A percentile compares a stretch with the other conserved stretches of the same genome.
Evolutionary conservation across 2,113 vertebrate species (phyloP).

Genomic region (Dipodomys spectabilis): DNA sequence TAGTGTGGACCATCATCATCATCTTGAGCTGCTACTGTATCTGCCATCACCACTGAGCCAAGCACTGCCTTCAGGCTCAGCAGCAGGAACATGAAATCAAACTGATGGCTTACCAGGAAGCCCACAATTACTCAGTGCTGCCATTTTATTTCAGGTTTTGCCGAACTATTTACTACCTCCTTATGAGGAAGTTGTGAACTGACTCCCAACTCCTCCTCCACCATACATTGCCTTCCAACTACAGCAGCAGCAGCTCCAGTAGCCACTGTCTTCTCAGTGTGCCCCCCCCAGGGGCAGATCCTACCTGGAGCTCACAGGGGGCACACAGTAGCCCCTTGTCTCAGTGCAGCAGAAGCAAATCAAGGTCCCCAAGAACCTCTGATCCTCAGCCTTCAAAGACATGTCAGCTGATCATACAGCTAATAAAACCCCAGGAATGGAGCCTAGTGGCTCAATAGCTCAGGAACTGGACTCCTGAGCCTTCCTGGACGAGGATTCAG

Average conservation of each 20-base stretch:
- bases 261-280: conserved; percentile 84
- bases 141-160: conserved; percentile 92
- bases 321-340: conserved; percentile 86
- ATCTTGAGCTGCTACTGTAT: conserved; percentile 98
- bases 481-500: conserved; percentile 85
- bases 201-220: conserved; percentile 95
- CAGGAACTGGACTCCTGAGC: conserved; percentile 79
- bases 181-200: conserved; percentile 98
- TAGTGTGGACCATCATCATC: conserved; percentile 95
- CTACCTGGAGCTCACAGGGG: conserved; percentile 85
- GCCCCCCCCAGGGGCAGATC: conserved; percentile 85
- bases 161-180: conserved; percentile 98
- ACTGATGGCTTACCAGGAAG: conserved; percentile 98
- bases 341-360: conserved; percentile 83
- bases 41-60: conserved; percentile 96
- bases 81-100: conserved; percentile 99
- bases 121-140: conserved; percentile 92
- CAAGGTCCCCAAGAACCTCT: conserved; percentile 80
- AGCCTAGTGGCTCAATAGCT: conserved; percentile 82
- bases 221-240: conserved; percentile 97
- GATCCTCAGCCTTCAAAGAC: conserved; percentile 85
- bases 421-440: conserved; percentile 85
- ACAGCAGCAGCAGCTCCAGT: conserved; percentile 76
- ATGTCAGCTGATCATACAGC: conserved; percentile 84
- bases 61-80: conserved; percentile 97